Evolutionary conservation across 2,113 vertebrate genomes (phyloP), one percentile per base, ranked within the genome.

Genomic region (Petaurus breviceps): DNA sequence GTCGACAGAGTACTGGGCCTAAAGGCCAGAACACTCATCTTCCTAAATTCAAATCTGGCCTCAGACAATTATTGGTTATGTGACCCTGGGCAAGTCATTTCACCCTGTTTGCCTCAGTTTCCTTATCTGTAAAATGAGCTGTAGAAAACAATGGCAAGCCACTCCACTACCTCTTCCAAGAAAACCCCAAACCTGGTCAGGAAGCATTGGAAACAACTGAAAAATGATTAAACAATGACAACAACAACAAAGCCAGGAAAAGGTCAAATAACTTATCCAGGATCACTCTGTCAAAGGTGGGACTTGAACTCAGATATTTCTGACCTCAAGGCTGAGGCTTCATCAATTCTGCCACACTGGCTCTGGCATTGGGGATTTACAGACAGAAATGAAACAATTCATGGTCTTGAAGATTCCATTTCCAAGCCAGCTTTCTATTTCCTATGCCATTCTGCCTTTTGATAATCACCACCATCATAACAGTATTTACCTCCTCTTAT

Each of bases 401-500:
- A 84, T 22, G 68, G 19, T 4, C 37, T 84, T 84, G 68, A 84
- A 19, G n/a, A 43, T 84, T 23, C 43, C 6, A 7, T 1, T 84
- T 43, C 10, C 31, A 61, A 31, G 57, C 28, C 3, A 61, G 57
- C 0, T 61, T 61, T 61, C 9, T 61, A 61, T 61, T 61, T 25
- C 24, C 26, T 31, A 61, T 61, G 57, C 10, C 57, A 61, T 61
- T 28, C 11, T 61, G 28, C 28, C 57, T 68, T 14, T 68, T 12
- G 12, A 3, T 54, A 4, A 54, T 54, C 53, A 24, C 8, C 24
- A 6, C 16, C 68, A 77, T 84, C 37, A 37, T 43, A 43, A 23
- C 19, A 43, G n/a, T 43, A 43, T 96, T 96, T 89, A 90, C 53
- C 93, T 96, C 53, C 51, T 24, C 53, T 89, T 90, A 94, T 96